These are phyloP conservation scores for Puntigrus tetrazona DNA, from an alignment of 2,113 vertebrate genomes.

Conservation along the genomic window DNA sequence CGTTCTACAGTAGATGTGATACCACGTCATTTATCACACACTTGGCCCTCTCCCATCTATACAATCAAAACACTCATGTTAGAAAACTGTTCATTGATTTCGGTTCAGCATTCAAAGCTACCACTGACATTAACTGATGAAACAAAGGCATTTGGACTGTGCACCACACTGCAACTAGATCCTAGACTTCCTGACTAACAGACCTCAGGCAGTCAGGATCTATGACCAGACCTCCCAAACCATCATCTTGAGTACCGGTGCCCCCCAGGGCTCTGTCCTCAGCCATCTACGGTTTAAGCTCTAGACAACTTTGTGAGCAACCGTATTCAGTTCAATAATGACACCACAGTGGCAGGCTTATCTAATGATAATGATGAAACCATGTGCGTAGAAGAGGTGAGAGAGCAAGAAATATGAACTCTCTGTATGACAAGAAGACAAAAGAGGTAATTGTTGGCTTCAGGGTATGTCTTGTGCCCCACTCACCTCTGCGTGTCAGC, in stretches of 20 bases:
- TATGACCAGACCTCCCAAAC: constrained; percentile 20
- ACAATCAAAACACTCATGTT: background rate
- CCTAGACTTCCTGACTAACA: constrained; percentile 33
- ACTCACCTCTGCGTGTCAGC: background rate
- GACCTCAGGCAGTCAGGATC: constrained; percentile 18
- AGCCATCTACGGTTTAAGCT: background rate
- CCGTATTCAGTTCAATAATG: background rate
- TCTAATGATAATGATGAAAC: constrained; percentile 11
- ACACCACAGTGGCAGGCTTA: constrained; percentile 6
- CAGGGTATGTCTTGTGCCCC: background rate
- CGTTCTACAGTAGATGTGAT: background rate
- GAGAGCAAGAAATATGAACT: constrained; percentile 26
- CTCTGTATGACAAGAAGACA: background rate
- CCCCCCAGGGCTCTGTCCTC: constrained; percentile 16
- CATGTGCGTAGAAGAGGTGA: background rate
- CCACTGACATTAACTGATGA: background rate
- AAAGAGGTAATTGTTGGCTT: constrained; percentile 23
- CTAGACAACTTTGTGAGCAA: constrained; percentile 3
- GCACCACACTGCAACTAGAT: constrained; percentile 13
- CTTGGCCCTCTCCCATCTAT: constrained; percentile 3
- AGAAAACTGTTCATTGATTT: background rate
- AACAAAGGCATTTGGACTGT: constrained; percentile 14
- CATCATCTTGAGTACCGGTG: constrained; percentile 3
- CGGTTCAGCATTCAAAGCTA: background rate
- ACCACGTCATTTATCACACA: background rate